These are phyloP conservation scores for Nesometra sesokonis DNA, from an alignment of 35 echinoderm and acorn worm genomes.

Conservation along the genomic window DNA sequence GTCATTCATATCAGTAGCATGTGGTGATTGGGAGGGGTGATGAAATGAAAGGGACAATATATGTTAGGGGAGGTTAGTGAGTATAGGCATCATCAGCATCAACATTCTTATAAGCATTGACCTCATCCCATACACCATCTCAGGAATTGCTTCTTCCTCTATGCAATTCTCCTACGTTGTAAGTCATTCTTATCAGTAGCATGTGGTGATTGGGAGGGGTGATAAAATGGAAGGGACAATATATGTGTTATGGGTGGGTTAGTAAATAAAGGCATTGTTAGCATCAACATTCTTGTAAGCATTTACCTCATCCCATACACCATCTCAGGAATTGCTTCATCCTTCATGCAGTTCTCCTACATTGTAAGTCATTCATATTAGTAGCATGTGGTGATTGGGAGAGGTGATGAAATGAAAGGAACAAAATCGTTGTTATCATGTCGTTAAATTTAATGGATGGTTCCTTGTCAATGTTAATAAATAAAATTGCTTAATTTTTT, in stretches of 20 bases:
- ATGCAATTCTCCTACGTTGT: not conserved
- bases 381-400: not conserved
- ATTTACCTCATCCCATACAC: not conserved
- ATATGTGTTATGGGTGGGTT: too few species aligned
- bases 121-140: not conserved
- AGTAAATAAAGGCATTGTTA: not conserved
- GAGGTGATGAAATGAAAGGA: too few species aligned
- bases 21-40: not conserved
- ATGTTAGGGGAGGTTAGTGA: too few species aligned
- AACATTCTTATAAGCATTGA: not conserved
- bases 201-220: not conserved
- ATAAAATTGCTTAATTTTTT: too few species aligned
- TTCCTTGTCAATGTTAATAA: too few species aligned
- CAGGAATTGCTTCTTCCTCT: not conserved
- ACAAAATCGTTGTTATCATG: too few species aligned
- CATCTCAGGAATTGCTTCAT: not conserved
- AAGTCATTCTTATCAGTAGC: not conserved
- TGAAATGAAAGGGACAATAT: too few species aligned
- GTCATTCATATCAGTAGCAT: not conserved
- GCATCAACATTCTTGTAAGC: not conserved
- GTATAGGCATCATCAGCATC: not conserved
- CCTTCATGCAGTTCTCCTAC: not conserved
- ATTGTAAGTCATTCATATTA: slow-evolving; percentile 5
- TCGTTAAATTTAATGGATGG: too few species aligned
- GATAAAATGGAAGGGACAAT: too few species aligned